Evolutionary conservation across 2,888 invertebrate species (phyloP), one percentile per base, ranked within the genome.

Genomic region (Yponomeuta sedellus): DNA sequence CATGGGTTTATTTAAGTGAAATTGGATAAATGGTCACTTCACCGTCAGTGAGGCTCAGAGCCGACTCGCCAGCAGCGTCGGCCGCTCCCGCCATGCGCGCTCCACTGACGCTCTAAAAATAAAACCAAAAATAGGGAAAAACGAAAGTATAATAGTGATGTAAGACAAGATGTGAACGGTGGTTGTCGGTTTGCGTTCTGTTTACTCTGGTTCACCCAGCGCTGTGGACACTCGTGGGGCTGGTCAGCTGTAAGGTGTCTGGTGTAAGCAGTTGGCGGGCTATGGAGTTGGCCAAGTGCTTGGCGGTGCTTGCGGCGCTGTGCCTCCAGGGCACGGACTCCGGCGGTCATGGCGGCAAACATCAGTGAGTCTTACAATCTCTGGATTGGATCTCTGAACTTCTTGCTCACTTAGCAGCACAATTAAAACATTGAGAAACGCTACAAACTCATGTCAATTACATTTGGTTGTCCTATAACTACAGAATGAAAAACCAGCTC

Each of bases 1-100:
- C 85, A 85, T 88, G 77, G 83, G 85, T 88, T 88, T 88, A 88
- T 89, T 89, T 89, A 88, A 89, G 88, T 84, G 91, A 89, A 91
- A 91, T 89, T 88, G 82, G 87, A 90, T 91, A 91, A 92, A 92
- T 88, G 88, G 87, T 85, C 85, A 87, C 84, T 84, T 85, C 85
- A 78, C 79, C 74, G 83, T 40, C 66, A 66, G 10, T 64, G 52
- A 52, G 66, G 44, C 66, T 61, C 11, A 58, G 57, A 66, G 63
- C 64, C 76, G 72, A 78, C 73, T 80, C 74, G 44, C 44, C 44
- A 52, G 75, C 82, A 70, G 74, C 73, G 76, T 80, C 78, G 75
- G 52, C 28, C 12, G 63, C 56, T 4, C 34, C 58, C 57, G 19
- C 25, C 58, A 16, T 19, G 62, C 62, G 39, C 52, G 61, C 28